Evolutionary conservation across 2,888 invertebrate genomes (phyloP), one percentile per base, ranked within the genome.

Genomic region (Eupithecia pulchellata): DNA sequence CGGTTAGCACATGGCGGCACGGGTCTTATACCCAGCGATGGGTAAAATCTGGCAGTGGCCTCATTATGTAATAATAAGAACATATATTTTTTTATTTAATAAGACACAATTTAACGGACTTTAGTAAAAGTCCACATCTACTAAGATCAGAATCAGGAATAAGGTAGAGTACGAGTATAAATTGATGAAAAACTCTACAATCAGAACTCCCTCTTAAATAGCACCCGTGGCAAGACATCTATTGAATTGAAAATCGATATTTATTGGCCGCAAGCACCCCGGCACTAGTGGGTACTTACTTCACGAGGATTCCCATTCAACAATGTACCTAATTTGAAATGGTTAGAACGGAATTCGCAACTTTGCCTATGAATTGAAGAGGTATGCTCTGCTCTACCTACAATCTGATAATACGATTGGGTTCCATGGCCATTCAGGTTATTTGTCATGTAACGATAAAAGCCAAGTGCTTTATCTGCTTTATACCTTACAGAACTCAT

Each of bases 231-330:
- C 84, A 81, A 83, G 81, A 83, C 82, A 82, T 83, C 80, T 81
- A 84, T 86, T 84, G 79, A 83, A 84, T 80, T 81, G 81, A 80
- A 77, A 81, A 80, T 78, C 78, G 82, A 85, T 83, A 85, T 86
- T 84, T 87, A 86, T 83, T 82, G 82, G 82, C 81, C 81, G 76
- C 80, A 79, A 83, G 81, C 78, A 82, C 78, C 80, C 71, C 69
- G 57, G 62, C 77, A 75, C 76, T 75, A 76, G 77, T 75, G 69
- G 66, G 69, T 65, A 69, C 60, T 67, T 67, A 64, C 61, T 67
- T 65, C 64, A 32, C 67, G 57, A 62, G 64, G 34, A 69, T 64
- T 69, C 67, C 55, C 61, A 66, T 72, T 69, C 69, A 64, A 73
- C 72, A 66, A 65, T 69, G 69, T 67, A 60, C 58, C 58, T 60